Evolutionary conservation across 1,140 invertebrate species (phyloP).

Genomic region (Dendroctonus ponderosae): DNA sequence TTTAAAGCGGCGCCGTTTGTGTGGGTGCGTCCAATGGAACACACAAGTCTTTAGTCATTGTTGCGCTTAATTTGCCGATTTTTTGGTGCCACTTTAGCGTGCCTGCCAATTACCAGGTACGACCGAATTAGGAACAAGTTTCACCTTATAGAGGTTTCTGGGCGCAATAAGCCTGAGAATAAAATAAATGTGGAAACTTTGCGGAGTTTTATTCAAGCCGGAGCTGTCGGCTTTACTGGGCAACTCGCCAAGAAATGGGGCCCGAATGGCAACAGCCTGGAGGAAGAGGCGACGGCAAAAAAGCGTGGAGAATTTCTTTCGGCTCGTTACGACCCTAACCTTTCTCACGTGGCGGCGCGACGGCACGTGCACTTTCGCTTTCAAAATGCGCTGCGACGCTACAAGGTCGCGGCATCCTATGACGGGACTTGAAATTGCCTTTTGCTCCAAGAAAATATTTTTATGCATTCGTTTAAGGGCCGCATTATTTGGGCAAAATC

Average conservation of each 20-base stretch:
- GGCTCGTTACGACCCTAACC: conserved; percentile 29
- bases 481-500: too few relatives aligned
- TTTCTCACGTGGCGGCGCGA: conserved; percentile 29
- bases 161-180: too few relatives aligned
- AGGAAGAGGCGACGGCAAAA: conserved; percentile 15
- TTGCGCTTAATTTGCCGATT: neutral
- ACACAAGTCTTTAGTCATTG: conserved; percentile 5
- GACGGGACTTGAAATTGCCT: neutral
- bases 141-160: too few relatives aligned
- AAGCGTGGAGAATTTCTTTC: conserved; percentile 24
- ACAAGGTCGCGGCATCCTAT: conserved; percentile 18
- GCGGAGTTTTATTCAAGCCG: too few relatives aligned
- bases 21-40: neutral
- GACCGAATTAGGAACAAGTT: too few relatives aligned
- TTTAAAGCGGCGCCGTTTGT: neutral
- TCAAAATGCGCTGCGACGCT: conserved; percentile 28
- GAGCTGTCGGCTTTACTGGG: neutral
- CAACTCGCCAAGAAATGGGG: conserved; percentile 1
- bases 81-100: neutral
- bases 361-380: conserved; percentile 33
- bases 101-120: too few relatives aligned
- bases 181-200: too few relatives aligned
- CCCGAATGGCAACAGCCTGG: neutral
- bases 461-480: too few relatives aligned
- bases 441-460: too few relatives aligned